Conservation (phyloP, 2,113 vertebrate species). For the Guaruba guarouba region DNA sequence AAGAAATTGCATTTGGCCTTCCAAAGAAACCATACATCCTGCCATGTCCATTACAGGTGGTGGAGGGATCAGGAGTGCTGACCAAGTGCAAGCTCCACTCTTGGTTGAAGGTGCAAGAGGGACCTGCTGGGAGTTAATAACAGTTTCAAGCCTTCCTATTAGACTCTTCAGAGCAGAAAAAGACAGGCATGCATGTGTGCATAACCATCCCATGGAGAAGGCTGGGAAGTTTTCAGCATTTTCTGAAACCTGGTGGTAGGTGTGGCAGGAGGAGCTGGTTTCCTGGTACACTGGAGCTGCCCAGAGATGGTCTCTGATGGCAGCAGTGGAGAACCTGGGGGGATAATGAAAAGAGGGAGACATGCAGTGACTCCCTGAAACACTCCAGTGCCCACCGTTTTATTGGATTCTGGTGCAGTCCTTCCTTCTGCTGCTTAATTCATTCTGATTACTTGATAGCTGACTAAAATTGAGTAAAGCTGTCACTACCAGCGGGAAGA, state of each 20-base stretch:
- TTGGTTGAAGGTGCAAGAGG: not conserved
- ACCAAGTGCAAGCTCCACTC: not conserved
- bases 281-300: not conserved
- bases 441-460: conserved; percentile 12
- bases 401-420: not conserved
- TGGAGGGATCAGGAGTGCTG: not conserved
- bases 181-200: not conserved
- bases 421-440: conserved; percentile 25
- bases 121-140: not conserved
- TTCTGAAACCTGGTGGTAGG: not conserved
- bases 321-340: not conserved
- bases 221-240: not conserved
- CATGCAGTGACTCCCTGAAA: not conserved
- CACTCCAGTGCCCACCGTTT: not conserved
- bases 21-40: not conserved
- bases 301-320: not conserved
- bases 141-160: not conserved
- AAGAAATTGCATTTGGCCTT: not conserved
- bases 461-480: conserved; percentile 38
- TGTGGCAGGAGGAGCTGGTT: not conserved
- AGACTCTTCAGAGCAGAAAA: not conserved
- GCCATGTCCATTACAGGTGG: accelerated
- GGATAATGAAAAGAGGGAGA: not conserved
- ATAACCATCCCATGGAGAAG: not conserved
- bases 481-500: not conserved